Evolutionary conservation across 1,140 invertebrate genomes (phyloP).

Genomic region (Oedothorax gibbosus): DNA sequence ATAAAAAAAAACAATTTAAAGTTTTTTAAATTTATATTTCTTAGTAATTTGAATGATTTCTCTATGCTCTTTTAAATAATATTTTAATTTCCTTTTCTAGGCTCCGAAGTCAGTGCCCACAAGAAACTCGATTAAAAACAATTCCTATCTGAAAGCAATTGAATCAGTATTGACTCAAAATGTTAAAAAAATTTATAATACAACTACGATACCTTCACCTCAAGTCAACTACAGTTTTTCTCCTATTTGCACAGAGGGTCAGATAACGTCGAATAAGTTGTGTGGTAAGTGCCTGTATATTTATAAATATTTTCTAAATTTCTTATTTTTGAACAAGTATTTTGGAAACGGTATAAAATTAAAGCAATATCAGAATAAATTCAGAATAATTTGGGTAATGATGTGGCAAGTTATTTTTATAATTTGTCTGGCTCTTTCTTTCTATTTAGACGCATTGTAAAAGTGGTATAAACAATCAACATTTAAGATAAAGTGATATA

Average conservation of each 20-base stretch:
- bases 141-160: background rate
- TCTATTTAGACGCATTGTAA: too few species aligned
- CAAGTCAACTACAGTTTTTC: slow-evolving; percentile 81
- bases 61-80: too few species aligned
- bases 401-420: background rate
- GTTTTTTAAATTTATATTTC: too few species aligned
- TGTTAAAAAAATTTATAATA: slow-evolving; percentile 79
- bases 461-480: too few species aligned
- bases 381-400: background rate
- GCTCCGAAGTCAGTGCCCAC: too few species aligned
- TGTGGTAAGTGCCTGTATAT: slow-evolving; percentile 78
- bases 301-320: background rate
- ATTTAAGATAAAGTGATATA: too few species aligned
- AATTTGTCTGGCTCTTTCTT: too few species aligned
- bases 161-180: background rate
- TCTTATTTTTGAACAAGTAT: background rate
- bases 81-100: too few species aligned
- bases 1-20: too few species aligned
- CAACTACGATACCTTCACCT: slow-evolving; percentile 81
- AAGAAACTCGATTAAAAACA: too few species aligned
- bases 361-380: background rate
- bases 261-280: slow-evolving; percentile 71
- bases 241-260: slow-evolving; percentile 86
- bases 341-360: background rate
- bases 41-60: too few species aligned